A percentile compares a stretch with the other conserved stretches of the same genome.
Evolutionary conservation across 2,113 vertebrate genomes (phyloP).

Genomic region (Sisor rabdophorus): DNA sequence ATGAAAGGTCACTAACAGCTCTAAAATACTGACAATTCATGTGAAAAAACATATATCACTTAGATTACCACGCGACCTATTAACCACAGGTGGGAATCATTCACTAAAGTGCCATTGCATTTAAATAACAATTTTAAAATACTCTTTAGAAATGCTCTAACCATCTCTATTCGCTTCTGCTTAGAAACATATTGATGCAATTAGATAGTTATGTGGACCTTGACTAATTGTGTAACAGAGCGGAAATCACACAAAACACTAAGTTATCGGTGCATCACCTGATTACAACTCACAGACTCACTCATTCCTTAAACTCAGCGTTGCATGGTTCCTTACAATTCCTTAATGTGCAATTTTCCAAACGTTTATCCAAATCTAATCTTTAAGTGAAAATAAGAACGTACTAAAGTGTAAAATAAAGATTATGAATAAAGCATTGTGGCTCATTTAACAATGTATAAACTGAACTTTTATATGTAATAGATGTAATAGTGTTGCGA

Average conservation of each 20-base stretch:
- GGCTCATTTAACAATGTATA: neutral
- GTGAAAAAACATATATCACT: slow-evolving; percentile 40
- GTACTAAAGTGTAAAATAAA: neutral
- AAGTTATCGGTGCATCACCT: slow-evolving; percentile 46
- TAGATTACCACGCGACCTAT: slow-evolving; percentile 40
- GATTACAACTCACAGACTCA: slow-evolving; percentile 19
- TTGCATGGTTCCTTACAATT: slow-evolving; percentile 1
- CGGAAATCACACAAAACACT: slow-evolving; percentile 62
- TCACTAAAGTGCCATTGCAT: slow-evolving; percentile 60
- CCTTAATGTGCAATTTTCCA: neutral
- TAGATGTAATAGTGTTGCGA: neutral
- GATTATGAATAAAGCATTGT: neutral
- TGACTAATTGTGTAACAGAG: slow-evolving; percentile 66
- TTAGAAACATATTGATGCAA: slow-evolving; percentile 66
- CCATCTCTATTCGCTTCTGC: slow-evolving; percentile 51
- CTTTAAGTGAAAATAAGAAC: neutral
- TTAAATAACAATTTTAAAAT: slow-evolving; percentile 63
- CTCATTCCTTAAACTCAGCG: neutral
- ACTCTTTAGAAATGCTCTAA: slow-evolving; percentile 51
- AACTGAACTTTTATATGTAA: neutral
- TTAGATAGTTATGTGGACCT: slow-evolving; percentile 64
- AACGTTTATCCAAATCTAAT: neutral
- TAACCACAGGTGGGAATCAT: slow-evolving; percentile 69
- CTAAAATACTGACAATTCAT: slow-evolving; percentile 30
- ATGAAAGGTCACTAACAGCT: neutral